phyloP scores from a whole-genome alignment of 1,140 invertebrate species.

The Drosophila jambulina region DNA sequence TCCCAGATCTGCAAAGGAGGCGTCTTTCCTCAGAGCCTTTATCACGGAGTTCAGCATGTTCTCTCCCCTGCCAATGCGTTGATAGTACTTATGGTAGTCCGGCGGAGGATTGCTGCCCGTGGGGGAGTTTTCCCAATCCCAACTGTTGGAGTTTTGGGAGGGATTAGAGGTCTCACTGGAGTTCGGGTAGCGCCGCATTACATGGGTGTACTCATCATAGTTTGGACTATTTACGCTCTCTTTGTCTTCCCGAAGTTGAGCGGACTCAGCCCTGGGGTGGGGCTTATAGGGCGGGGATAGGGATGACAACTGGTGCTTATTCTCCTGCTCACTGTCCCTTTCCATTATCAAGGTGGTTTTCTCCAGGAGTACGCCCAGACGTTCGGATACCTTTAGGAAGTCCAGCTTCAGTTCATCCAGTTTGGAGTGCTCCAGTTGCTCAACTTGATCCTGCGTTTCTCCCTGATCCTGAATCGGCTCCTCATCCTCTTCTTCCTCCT shows the following conservation, averaged over 20 bases:
- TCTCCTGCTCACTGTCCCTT: constrained; percentile 67
- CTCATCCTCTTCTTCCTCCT: constrained; percentile 15
- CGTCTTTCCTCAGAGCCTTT: constrained; percentile 70
- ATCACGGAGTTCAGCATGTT: constrained; percentile 75
- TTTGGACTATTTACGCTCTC: constrained; percentile 56
- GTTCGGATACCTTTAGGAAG: constrained; percentile 74
- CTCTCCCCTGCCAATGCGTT: constrained; percentile 58
- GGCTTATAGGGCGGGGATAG: constrained; percentile 60
- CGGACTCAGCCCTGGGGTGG: constrained; percentile 37
- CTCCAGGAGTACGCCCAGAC: constrained; percentile 69
- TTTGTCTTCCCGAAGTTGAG: constrained; percentile 48
- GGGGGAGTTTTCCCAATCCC: constrained; percentile 65
- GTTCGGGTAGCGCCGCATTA: constrained; percentile 64
- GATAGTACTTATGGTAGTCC: constrained; percentile 62
- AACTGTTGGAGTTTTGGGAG: constrained; percentile 72
- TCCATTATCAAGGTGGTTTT: constrained; percentile 82
- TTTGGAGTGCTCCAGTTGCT: constrained; percentile 59
- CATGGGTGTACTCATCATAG: constrained; percentile 62
- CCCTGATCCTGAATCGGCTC: constrained; percentile 17
- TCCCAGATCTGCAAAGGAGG: constrained; percentile 52
- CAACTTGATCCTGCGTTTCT: not conserved
- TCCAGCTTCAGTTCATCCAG: constrained; percentile 71
- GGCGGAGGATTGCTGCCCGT: constrained; percentile 40
- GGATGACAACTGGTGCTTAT: constrained; percentile 49
- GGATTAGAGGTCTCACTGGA: constrained; percentile 74